Evolutionary conservation across 2,113 vertebrate species (phyloP).

Genomic region (Gadus chalcogrammus): DNA sequence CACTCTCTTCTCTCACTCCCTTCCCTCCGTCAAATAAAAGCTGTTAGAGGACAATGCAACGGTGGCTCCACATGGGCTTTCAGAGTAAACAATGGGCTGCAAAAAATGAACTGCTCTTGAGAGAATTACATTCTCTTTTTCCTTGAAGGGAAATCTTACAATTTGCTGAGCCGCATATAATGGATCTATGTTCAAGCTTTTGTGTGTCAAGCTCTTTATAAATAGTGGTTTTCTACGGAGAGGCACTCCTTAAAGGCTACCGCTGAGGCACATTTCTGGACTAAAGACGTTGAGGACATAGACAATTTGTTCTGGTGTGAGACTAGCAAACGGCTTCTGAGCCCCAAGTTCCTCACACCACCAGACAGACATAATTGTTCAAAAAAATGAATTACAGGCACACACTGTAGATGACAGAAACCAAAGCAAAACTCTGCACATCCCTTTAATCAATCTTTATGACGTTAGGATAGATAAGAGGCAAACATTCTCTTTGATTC

Average conservation of each 20-base stretch:
- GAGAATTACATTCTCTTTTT: conserved; percentile 85
- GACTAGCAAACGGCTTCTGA: conserved; percentile 46
- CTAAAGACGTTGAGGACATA: conserved; percentile 20
- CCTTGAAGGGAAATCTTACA: conserved; percentile 70
- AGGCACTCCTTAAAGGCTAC: conserved; percentile 36
- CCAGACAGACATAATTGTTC: conserved; percentile 57
- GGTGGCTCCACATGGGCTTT: conserved; percentile 85
- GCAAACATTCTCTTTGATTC: conserved; percentile 59
- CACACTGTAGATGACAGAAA: conserved; percentile 49
- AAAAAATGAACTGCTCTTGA: conserved; percentile 80
- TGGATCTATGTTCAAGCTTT: conserved; percentile 49
- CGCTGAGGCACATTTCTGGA: conserved; percentile 27
- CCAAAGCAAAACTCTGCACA: conserved; percentile 40
- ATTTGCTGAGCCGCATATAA: conserved; percentile 70
- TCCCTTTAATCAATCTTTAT: conserved; percentile 71
- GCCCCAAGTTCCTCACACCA: conserved; percentile 45
- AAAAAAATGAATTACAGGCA: conserved; percentile 66
- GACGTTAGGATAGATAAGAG: conserved; percentile 61
- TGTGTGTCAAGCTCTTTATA: conserved; percentile 38
- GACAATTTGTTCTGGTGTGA: conserved; percentile 56
- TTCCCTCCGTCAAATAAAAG: conserved; percentile 82
- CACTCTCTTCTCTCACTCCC: conserved; percentile 62
- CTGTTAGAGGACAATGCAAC: conserved; percentile 80
- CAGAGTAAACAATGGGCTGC: conserved; percentile 82
- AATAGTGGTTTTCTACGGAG: conserved; percentile 37